Conservation (phyloP, 2,113 vertebrate genomes). For the Poecile atricapillus region DNA sequence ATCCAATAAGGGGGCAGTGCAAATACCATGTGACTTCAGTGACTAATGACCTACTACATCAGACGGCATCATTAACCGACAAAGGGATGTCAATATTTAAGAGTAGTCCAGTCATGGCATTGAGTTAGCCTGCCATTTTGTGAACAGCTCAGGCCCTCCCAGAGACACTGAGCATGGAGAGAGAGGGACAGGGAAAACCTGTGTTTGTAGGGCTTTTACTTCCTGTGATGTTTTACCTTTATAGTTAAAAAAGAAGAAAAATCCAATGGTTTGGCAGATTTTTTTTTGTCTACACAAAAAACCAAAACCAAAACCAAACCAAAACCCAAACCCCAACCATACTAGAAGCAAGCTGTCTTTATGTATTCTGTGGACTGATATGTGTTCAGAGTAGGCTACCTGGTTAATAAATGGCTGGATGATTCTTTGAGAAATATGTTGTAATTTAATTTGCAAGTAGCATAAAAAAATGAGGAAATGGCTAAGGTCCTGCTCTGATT, state of each 20-base stretch:
- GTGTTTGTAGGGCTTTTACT: background rate
- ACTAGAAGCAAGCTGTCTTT: background rate
- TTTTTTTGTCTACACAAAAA: background rate
- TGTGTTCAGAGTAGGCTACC: background rate
- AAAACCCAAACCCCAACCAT: fast-evolving
- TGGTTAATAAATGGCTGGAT: background rate
- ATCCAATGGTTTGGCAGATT: background rate
- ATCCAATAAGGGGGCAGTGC: background rate
- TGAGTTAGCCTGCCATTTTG: background rate
- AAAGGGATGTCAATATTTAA: background rate
- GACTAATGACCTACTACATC: background rate
- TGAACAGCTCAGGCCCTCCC: background rate
- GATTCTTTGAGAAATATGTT: background rate
- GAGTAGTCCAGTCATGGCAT: fast-evolving
- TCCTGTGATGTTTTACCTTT: background rate
- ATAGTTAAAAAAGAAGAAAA: background rate
- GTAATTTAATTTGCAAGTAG: background rate
- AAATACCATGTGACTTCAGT: background rate
- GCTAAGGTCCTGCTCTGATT: background rate
- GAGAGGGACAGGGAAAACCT: background rate
- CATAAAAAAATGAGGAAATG: background rate
- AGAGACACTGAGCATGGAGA: background rate
- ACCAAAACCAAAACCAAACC: no score
- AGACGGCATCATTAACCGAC: background rate
- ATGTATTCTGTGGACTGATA: background rate